Evolutionary conservation across 2,888 invertebrate species (phyloP).

Genomic region (Yponomeuta plumbellus): DNA sequence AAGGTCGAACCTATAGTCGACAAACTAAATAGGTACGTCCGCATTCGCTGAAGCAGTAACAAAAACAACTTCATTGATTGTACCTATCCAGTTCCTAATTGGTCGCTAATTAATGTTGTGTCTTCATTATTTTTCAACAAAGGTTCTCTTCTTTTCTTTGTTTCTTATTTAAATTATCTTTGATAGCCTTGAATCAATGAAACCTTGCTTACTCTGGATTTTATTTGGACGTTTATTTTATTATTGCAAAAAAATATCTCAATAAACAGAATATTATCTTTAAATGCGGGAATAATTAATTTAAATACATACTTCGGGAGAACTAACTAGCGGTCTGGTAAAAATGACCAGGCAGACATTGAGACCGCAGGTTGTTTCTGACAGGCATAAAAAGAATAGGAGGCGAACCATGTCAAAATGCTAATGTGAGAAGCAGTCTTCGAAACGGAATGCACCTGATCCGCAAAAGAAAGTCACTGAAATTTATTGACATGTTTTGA

Average conservation of each 20-base stretch:
- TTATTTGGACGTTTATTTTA: too few species aligned
- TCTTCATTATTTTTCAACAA: not conserved
- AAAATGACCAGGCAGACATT: too few species aligned
- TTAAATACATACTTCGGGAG: too few species aligned
- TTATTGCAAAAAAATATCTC: too few species aligned
- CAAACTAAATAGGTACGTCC: not conserved
- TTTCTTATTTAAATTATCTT: not conserved
- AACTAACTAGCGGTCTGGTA: too few species aligned
- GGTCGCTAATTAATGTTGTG: not conserved
- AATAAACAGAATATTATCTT: too few species aligned
- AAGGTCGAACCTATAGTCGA: not conserved
- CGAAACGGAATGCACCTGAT: not conserved
- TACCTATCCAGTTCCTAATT: not conserved
- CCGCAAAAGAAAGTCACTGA: not conserved
- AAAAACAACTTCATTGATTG: not conserved
- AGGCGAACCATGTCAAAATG: too few species aligned
- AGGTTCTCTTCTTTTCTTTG: not conserved
- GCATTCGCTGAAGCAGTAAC: not conserved
- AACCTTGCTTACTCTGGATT: too few species aligned
- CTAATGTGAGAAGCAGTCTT: not conserved
- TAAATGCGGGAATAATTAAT: too few species aligned
- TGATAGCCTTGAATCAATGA: too few species aligned
- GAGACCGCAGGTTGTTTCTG: too few species aligned
- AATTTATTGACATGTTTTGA: constrained; percentile 12
- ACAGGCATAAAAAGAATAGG: too few species aligned